Evolutionary conservation across 2,113 vertebrate species (phyloP).

Genomic region (Galeopterus variegatus): DNA sequence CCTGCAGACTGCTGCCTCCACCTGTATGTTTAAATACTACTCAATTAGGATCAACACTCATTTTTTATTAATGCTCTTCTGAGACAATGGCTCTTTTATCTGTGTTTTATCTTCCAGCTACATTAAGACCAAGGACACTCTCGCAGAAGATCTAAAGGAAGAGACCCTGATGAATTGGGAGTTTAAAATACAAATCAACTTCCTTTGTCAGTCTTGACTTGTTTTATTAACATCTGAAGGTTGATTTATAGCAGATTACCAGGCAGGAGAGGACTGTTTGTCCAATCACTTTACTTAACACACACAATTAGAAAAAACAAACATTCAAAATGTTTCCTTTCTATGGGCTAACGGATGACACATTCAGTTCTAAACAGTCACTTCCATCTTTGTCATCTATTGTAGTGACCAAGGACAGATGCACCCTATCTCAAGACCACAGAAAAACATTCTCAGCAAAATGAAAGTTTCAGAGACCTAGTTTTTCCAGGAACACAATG

Average conservation of each 20-base stretch:
- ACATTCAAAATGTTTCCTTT: constrained; percentile 37
- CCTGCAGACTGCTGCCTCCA: constrained; percentile 77
- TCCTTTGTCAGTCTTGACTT: constrained; percentile 77
- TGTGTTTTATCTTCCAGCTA: constrained; percentile 84
- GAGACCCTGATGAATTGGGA: constrained; percentile 74
- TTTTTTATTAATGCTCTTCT: constrained; percentile 86
- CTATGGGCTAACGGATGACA: not conserved
- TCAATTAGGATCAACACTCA: constrained; percentile 85
- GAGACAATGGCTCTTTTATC: constrained; percentile 82
- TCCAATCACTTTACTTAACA: constrained; percentile 63
- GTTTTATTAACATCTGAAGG: constrained; percentile 78
- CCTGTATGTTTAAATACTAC: constrained; percentile 84
- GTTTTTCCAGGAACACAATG: not conserved
- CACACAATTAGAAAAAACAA: constrained; percentile 75
- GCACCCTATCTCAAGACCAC: not conserved
- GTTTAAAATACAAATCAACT: constrained; percentile 74
- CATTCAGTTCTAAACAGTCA: not conserved
- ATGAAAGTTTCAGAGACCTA: not conserved
- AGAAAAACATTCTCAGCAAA: constrained; percentile 31
- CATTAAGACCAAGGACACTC: constrained; percentile 78
- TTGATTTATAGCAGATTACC: constrained; percentile 74
- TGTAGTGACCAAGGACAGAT: constrained; percentile 56
- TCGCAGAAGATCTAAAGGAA: constrained; percentile 70
- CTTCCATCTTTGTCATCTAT: constrained; percentile 18
- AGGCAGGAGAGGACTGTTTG: constrained; percentile 68